phyloP scores from a whole-genome alignment of 2,797 vertebrate genomes.

The Eremophila alpestris region DNA sequence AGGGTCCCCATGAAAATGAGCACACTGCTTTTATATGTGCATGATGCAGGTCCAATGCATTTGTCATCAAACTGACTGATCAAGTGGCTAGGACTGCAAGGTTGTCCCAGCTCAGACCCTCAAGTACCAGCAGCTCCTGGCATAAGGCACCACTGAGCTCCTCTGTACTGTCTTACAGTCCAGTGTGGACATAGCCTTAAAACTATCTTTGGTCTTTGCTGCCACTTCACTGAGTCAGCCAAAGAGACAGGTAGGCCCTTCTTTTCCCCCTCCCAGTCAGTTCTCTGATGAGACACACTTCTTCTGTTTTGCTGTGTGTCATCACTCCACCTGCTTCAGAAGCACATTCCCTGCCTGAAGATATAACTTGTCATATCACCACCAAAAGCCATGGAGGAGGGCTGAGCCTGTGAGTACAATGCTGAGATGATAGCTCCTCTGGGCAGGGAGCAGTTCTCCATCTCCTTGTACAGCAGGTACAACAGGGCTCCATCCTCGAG shows the following conservation, averaged over 20 bases:
- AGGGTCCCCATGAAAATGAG: background rate
- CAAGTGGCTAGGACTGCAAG: background rate
- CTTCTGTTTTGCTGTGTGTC: background rate
- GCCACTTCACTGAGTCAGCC: background rate
- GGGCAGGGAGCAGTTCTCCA: background rate
- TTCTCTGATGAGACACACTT: background rate
- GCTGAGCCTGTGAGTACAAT: background rate
- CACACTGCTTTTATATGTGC: background rate
- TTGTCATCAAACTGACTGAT: background rate
- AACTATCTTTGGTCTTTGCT: background rate
- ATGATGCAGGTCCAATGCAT: background rate
- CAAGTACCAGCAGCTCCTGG: background rate
- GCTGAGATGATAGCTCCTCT: background rate
- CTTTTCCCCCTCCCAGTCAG: background rate
- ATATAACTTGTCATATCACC: background rate
- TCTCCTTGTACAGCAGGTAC: background rate
- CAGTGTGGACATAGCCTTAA: background rate
- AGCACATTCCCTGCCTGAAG: background rate
- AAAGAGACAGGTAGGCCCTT: background rate
- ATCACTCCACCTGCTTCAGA: constrained; percentile 3
- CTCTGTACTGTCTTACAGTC: background rate
- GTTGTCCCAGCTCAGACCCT: background rate
- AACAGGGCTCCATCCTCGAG: background rate
- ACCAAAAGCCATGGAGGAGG: background rate
- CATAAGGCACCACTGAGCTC: background rate